A percentile compares a stretch with the other conserved stretches of the same genome.
These are phyloP conservation scores for Scaptomyza parva DNA, from an alignment of 2,888 invertebrate species.

Conservation along the genomic window DNA sequence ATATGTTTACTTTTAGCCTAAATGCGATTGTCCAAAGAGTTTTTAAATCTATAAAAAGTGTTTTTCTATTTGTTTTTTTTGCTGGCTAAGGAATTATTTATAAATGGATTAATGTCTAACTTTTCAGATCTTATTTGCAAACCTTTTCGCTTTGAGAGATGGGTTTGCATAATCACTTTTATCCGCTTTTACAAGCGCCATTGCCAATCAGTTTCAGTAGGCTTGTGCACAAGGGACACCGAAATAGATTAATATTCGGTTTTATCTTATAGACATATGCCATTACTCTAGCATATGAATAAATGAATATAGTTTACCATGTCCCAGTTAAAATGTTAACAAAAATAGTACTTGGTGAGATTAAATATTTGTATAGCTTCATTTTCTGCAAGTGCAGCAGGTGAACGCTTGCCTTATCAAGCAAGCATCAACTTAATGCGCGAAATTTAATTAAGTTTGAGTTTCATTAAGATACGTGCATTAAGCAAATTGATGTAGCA, in stretches of 20 bases:
- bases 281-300: background rate
- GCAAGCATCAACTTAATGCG: slow-evolving; percentile 50
- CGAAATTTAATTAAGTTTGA: slow-evolving; percentile 69
- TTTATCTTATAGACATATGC: background rate
- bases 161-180: background rate
- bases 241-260: background rate
- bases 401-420: background rate
- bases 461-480: slow-evolving; percentile 66
- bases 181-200: background rate
- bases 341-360: background rate
- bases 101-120: background rate
- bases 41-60: background rate
- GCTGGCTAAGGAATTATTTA: too few relatives aligned
- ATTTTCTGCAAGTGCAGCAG: background rate
- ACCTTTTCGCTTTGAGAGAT: background rate
- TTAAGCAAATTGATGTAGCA: slow-evolving; percentile 39
- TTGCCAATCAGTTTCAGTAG: background rate
- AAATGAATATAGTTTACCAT: too few relatives aligned
- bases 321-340: background rate
- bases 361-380: slow-evolving; percentile 26
- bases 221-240: background rate
- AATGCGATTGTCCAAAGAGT: background rate
- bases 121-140: background rate
- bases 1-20: background rate
- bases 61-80: background rate